These are phyloP conservation scores for Myotis davidii DNA, from an alignment of 2,113 vertebrate species.

Conservation along the genomic window DNA sequence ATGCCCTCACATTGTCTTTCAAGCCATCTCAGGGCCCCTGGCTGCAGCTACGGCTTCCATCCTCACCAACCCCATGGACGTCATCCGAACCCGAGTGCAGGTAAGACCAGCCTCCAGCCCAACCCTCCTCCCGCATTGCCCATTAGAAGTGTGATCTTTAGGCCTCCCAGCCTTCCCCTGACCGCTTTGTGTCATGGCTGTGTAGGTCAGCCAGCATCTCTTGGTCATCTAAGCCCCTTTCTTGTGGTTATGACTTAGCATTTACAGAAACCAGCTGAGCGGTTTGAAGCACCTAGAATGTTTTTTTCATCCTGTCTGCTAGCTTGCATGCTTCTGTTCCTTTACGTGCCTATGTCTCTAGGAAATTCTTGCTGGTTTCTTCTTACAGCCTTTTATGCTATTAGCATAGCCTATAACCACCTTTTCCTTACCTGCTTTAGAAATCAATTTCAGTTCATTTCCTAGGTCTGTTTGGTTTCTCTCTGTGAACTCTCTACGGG, in stretches of 20 bases:
- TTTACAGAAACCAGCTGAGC: not conserved
- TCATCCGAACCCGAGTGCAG: conserved; percentile 96
- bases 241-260: not conserved
- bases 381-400: not conserved
- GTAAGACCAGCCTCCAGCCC: conserved; percentile 79
- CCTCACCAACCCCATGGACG: conserved; percentile 98
- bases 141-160: not conserved
- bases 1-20: conserved; percentile 96
- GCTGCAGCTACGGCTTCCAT: conserved; percentile 96
- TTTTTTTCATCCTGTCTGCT: not conserved
- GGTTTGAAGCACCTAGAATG: not conserved
- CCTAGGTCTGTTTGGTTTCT: not conserved
- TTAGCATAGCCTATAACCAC: not conserved
- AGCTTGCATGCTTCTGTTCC: not conserved
- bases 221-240: not conserved
- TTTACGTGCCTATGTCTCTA: not conserved
- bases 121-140: not conserved
- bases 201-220: not conserved
- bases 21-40: conserved; percentile 94
- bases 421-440: not conserved
- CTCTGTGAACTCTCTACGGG: not conserved
- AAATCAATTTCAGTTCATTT: not conserved
- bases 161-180: not conserved
- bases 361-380: not conserved
- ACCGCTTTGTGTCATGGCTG: not conserved